These are phyloP conservation scores for Lepus timidus DNA, from an alignment of 2,113 vertebrate species.

Conservation along the genomic window DNA sequence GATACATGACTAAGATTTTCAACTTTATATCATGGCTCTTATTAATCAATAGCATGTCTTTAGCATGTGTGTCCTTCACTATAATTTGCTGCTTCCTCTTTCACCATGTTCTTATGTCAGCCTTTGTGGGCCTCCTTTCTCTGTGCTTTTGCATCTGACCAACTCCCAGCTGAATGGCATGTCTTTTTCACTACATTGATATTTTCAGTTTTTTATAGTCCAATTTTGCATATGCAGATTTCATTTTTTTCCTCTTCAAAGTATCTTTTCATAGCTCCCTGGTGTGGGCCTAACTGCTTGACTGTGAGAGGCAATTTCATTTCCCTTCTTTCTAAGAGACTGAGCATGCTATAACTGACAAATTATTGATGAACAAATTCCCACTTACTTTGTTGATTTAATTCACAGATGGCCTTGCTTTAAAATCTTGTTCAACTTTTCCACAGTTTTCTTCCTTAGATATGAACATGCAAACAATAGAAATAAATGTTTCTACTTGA, in stretches of 20 bases:
- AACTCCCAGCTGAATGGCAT: neutral
- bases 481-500: constrained; percentile 52
- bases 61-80: no score
- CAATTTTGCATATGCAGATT: constrained; percentile 11
- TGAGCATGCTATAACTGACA: neutral
- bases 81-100: neutral
- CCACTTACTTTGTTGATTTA: neutral
- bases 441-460: constrained; percentile 22
- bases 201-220: neutral
- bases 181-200: neutral
- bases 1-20: neutral
- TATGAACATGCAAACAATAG: neutral
- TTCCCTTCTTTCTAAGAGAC: neutral
- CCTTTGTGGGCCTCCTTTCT: neutral
- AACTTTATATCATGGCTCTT: neutral
- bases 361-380: constrained; percentile 50
- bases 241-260: constrained; percentile 26
- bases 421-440: constrained; percentile 4
- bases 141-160: neutral
- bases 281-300: neutral
- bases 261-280: neutral
- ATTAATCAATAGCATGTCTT: no score
- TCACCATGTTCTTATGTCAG: neutral
- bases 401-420: constrained; percentile 21
- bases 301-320: neutral